Conservation (phyloP, 53 echinoderm and acorn worm species). For the Zoroaster sp. region DNA sequence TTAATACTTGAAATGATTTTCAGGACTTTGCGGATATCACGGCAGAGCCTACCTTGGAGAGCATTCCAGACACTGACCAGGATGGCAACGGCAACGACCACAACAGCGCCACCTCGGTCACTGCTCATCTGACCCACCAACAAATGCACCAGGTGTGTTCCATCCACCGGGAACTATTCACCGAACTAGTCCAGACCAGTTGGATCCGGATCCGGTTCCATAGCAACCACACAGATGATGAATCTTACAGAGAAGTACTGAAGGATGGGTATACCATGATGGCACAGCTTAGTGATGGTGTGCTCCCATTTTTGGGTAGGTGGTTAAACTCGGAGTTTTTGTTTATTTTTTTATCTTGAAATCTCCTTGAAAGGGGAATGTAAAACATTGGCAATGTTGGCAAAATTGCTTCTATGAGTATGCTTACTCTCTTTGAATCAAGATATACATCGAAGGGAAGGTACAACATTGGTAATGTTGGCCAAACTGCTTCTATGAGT, state of each 20-base stretch:
- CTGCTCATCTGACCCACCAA: not conserved
- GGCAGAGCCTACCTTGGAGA: constrained; percentile 72
- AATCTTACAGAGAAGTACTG: constrained; percentile 21
- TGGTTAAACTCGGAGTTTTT: not conserved
- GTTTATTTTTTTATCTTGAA: not conserved
- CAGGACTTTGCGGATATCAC: constrained; percentile 89
- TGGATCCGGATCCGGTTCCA: constrained; percentile 37
- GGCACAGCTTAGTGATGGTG: constrained; percentile 34
- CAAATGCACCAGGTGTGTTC: constrained; percentile 48
- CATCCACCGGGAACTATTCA: constrained; percentile 69
- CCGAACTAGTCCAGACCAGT: constrained; percentile 26
- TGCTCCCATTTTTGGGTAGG: constrained; percentile 60
- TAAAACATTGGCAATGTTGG: no score
- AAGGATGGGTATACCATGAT: constrained; percentile 46
- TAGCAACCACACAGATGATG: not conserved
- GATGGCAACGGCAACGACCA: not conserved
- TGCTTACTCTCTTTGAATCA: no score
- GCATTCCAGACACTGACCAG: not conserved
- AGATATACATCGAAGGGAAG: no score
- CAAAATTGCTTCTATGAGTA: no score
- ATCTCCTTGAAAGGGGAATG: not conserved
- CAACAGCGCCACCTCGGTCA: not conserved
- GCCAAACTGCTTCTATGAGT: no score
- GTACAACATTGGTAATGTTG: no score
- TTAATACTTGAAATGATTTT: no score